Conservation (phyloP, 1,140 invertebrate genomes). For the Pomacea maculata region DNA sequence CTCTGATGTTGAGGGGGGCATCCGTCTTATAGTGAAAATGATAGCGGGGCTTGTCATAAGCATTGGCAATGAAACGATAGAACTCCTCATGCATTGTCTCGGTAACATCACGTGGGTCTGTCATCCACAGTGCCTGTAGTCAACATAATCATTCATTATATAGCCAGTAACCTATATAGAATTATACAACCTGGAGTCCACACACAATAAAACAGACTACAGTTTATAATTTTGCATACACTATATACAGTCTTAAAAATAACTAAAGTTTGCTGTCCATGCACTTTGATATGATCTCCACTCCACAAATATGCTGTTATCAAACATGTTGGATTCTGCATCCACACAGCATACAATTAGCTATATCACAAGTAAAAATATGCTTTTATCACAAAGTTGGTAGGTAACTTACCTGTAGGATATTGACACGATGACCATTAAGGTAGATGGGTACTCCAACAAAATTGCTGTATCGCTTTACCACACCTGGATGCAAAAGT, state of each 20-base stretch:
- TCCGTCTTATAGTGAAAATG: conserved; percentile 75
- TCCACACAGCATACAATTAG: too few species aligned
- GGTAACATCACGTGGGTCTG: conserved; percentile 88
- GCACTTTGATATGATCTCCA: too few species aligned
- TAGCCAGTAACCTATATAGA: not conserved
- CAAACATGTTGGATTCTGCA: too few species aligned
- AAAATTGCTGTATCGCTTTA: conserved; percentile 98
- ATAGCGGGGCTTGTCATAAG: conserved; percentile 80
- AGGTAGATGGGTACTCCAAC: conserved; percentile 91
- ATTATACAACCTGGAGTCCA: not conserved
- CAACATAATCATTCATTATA: not conserved
- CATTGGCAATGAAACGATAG: conserved; percentile 82
- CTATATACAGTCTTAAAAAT: too few species aligned
- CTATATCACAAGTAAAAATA: too few species aligned
- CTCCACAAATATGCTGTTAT: too few species aligned
- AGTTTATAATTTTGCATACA: too few species aligned
- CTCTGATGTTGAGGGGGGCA: conserved; percentile 89
- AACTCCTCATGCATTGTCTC: conserved; percentile 90
- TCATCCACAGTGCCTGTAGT: conserved; percentile 88
- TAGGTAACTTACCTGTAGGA: too few species aligned
- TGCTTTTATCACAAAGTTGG: too few species aligned
- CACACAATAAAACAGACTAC: too few species aligned
- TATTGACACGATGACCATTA: conserved; percentile 77
- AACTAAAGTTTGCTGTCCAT: too few species aligned
- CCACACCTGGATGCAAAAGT: conserved; percentile 73